A percentile compares a stretch with the other conserved stretches of the same genome.
Evolutionary conservation across 2,113 vertebrate species (phyloP).

Genomic region (Morone saxatilis): DNA sequence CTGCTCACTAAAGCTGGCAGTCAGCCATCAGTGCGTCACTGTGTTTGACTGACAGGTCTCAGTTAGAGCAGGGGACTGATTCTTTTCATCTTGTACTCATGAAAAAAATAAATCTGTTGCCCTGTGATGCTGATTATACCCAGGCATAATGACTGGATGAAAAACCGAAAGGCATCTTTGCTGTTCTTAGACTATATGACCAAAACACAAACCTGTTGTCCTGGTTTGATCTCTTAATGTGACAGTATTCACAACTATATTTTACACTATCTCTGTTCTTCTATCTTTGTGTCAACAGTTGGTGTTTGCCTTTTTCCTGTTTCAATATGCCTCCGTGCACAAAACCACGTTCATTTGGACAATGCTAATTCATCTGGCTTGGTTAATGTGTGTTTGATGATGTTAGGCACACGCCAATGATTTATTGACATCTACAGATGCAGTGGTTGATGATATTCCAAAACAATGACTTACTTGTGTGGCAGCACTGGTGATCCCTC

Average conservation of each 20-base stretch:
- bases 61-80: not conserved
- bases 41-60: not conserved
- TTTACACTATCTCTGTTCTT: not conserved
- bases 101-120: not conserved
- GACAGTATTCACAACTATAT: not conserved
- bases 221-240: not conserved
- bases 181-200: not conserved
- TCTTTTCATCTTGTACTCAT: not conserved
- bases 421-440: too few relatives aligned
- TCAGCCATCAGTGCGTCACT: not conserved
- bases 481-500: constrained; percentile 91
- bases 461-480: constrained; percentile 87
- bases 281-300: not conserved
- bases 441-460: not conserved
- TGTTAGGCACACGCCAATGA: too few relatives aligned
- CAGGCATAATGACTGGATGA: not conserved
- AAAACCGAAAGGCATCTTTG: not conserved
- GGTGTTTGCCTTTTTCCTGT: not conserved
- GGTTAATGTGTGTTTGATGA: not conserved
- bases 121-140: not conserved
- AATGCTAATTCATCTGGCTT: not conserved
- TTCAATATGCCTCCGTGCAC: not conserved
- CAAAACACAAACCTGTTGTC: not conserved
- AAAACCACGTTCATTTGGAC: not conserved
- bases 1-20: not conserved